Conservation (phyloP, 2,888 invertebrate genomes). For the Drosophila multiciliata region DNA sequence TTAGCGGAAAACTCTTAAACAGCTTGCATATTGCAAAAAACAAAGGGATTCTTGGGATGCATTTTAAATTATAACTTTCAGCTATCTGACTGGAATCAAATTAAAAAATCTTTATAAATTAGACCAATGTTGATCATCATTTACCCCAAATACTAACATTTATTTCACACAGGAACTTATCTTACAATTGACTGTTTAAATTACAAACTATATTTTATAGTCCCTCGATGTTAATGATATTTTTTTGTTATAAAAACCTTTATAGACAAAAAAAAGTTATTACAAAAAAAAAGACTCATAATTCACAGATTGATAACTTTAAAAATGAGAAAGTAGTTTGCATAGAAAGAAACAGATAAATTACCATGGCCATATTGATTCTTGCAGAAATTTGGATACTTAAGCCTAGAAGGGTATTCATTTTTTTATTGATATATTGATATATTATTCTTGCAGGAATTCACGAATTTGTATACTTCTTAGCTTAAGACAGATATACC, state of each 20-base stretch:
- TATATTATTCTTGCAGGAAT: background rate
- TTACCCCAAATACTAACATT: background rate
- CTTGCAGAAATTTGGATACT: background rate
- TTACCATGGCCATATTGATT: background rate
- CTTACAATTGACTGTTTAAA: background rate
- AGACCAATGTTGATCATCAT: background rate
- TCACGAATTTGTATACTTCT: background rate
- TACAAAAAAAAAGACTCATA: background rate
- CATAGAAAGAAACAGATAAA: background rate
- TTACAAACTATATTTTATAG: background rate
- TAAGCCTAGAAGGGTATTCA: background rate
- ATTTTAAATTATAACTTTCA: background rate
- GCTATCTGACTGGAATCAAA: background rate
- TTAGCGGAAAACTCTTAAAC: background rate
- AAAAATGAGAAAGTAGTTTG: background rate
- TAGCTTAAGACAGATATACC: background rate
- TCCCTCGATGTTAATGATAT: background rate
- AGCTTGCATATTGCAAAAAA: no score
- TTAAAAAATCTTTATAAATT: background rate
- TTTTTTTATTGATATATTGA: background rate
- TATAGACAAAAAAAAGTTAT: background rate
- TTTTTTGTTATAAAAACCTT: background rate
- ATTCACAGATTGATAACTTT: no score
- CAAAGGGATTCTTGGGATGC: background rate
- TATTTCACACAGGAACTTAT: background rate